Base-by-base conservation (phyloP, 1,140 invertebrate species). In the Drosophila repletoides region DNA sequence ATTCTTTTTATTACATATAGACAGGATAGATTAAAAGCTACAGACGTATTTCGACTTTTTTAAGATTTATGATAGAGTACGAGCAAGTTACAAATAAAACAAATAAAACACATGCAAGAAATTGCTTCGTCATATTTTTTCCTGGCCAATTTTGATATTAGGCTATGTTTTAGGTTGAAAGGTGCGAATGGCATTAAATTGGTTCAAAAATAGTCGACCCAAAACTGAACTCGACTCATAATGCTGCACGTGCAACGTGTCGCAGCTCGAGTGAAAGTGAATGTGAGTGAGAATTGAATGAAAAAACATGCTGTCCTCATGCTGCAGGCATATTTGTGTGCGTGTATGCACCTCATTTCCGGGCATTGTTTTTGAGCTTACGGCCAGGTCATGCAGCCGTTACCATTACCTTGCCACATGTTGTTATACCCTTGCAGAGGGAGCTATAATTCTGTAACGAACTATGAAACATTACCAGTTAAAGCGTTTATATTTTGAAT, bases 131-230 rank as follows among this genome's bases (percentile, higher is more conserved):
- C 59, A 66, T 66, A 59, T 60, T 66, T 60, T 66, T 51, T 28
- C 55, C 63, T 1, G 22, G 63, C 63, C 60, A 66, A 66, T 66
- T 66, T 60, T 55, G 29, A 19, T 33, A 7, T 49, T 7, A 26
- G 21, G 19, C 31, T 38, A 21, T 21, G 15, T 19, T 7, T 14
- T 9, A 5, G 36, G 19, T 5, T 22, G 6, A 15, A 81, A 81
- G 74, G 74, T 84, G 80, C 80, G 80, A 84, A 86, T 84, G 80
- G 80, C 76, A 76, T 86, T 59, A 84, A 84, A 86, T 79, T 75
- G 69, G 56, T 40, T 49, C 75, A 64, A 74, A 56, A 84, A 71
- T 66, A 56, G 59, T 56, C 61, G 66, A 79, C 75, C 65, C 76
- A 29, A 43, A 52, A 29, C 45, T 52, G 56, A 45, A 52, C 64